Conservation (phyloP, 2,888 invertebrate genomes). For the Helleia helle region DNA sequence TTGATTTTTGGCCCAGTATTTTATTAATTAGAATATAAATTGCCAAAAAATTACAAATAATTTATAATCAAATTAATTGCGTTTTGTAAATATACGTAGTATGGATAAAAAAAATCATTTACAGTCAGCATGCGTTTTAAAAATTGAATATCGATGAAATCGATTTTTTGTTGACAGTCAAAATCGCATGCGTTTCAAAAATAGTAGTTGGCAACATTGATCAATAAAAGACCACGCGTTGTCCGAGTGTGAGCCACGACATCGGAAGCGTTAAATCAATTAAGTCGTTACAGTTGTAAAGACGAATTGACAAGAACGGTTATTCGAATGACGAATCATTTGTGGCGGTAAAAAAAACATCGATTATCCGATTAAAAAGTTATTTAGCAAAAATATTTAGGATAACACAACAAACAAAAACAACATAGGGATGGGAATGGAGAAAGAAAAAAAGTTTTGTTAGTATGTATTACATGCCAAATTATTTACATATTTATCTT, state of each 20-base stretch:
- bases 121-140: too few species aligned
- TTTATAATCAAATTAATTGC: too few species aligned
- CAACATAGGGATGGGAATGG: slow-evolving; percentile 35
- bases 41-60: too few species aligned
- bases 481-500: slow-evolving; percentile 12
- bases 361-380: slow-evolving; percentile 10
- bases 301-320: slow-evolving; percentile 13
- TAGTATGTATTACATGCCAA: slow-evolving; percentile 38
- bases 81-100: too few species aligned
- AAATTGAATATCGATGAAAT: too few species aligned
- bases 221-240: slow-evolving; percentile 44
- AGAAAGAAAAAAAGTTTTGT: slow-evolving; percentile 33
- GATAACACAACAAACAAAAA: slow-evolving; percentile 24
- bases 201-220: slow-evolving; percentile 17
- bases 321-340: neutral
- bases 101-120: too few species aligned
- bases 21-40: too few species aligned
- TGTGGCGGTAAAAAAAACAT: slow-evolving; percentile 36
- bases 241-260: slow-evolving; percentile 32
- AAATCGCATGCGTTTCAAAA: neutral
- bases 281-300: slow-evolving; percentile 34
- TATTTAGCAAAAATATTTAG: neutral
- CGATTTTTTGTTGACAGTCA: too few species aligned
- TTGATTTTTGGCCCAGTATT: too few species aligned
- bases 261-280: slow-evolving; percentile 52